phyloP scores from a whole-genome alignment of 2,113 vertebrate species.

The Cardinalis cardinalis region DNA sequence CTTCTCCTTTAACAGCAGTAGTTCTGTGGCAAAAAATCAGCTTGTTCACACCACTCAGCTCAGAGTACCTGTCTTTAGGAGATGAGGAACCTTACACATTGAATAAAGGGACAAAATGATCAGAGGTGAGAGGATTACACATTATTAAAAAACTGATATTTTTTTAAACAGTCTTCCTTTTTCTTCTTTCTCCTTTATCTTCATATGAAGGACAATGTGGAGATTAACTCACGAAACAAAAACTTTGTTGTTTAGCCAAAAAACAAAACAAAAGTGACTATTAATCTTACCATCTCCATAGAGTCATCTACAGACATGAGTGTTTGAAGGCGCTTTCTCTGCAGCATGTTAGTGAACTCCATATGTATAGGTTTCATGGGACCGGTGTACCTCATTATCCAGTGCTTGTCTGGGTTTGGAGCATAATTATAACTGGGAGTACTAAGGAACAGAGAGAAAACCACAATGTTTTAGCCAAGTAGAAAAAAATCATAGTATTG shows the following conservation, averaged over 20 bases:
- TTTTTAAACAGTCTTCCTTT: neutral
- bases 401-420: constrained; percentile 95
- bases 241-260: neutral
- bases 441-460: constrained; percentile 64
- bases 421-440: constrained; percentile 97
- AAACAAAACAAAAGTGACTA: neutral
- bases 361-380: constrained; percentile 98
- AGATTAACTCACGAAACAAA: neutral
- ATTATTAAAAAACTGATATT: neutral
- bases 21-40: neutral
- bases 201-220: neutral
- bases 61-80: neutral
- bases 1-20: neutral
- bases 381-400: constrained; percentile 96
- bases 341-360: constrained; percentile 97
- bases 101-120: neutral
- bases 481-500: neutral
- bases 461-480: neutral
- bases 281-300: constrained; percentile 83
- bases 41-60: neutral
- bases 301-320: constrained; percentile 95
- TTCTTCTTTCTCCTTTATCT: neutral
- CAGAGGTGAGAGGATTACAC: neutral
- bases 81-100: neutral
- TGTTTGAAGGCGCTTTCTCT: constrained; percentile 91